Base-by-base conservation (phyloP, 2,797 vertebrate species). In the Threskiornis aethiopicus region DNA sequence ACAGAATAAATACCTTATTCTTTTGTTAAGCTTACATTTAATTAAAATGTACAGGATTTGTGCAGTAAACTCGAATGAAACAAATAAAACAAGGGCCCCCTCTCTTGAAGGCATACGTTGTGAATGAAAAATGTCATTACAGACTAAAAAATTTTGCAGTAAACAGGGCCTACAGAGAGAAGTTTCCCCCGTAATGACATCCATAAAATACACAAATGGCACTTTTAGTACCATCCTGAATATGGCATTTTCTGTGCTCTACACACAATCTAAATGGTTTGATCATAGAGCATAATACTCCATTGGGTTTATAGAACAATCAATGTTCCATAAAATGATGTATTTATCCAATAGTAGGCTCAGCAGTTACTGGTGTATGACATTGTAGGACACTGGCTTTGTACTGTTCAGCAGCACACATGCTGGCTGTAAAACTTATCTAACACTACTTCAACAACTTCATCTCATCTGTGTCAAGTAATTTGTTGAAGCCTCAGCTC, bases 281-380 rank as follows among this genome's bases (percentile, higher is more conserved):
- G 98, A 98, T 98, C 98, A 98, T 98, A 98, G 98, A 98, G 98
- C 98, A 98, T 98, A 98, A 99, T 98, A 98, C 98, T 98, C 98
- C 98, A 98, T 98, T 98, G 98, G 98, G 98, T 98, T 98, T 99
- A 98, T 98, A 98, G 98, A 99, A 99, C 98, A 98, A 98, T 99
- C 98, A 98, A 98, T 98, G 98, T 98, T 98, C 98, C 98, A 98
- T 98, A 99, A 99, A 98, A 99, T 98, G 98, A 98, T 99, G 98
- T 98, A 98, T 99, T 99, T 99, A 98, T 98, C 98, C 98, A 98
- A 98, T 98, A 98, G 98, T 97, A 96, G 98, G 98, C 98, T 98
- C 98, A 98, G 98, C 98, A 97, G 98, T 98, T 98, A 98, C 98
- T 98, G 98, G 98, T 97, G 98, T 98, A 98, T 98, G 98, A 98